Percentiles rank a stretch among this genome's conserved stretches.
These are phyloP conservation scores for Eremophila alpestris DNA, from an alignment of 2,797 vertebrate species.

Conservation along the genomic window DNA sequence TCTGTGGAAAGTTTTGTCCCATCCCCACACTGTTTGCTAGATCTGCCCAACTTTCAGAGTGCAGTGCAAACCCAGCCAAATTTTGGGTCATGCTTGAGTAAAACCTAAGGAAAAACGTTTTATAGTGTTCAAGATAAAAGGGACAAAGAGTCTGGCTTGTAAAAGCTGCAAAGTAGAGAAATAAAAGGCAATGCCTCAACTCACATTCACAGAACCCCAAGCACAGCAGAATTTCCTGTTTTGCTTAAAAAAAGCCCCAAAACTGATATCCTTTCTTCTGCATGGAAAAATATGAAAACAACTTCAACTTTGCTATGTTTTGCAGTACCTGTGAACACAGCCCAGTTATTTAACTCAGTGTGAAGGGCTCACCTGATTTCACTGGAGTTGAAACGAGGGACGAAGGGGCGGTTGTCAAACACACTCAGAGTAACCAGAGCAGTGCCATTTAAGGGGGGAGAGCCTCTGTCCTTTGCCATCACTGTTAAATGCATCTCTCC, in stretches of 20 bases:
- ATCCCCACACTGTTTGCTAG: background rate
- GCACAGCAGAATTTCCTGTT: background rate
- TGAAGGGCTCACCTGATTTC: constrained; percentile 61
- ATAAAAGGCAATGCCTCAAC: background rate
- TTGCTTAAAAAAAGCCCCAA: fast-evolving
- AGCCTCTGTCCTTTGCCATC: constrained; percentile 65
- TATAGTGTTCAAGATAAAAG: background rate
- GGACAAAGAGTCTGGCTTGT: background rate
- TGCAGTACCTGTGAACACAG: background rate
- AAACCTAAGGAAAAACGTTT: background rate
- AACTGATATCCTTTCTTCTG: background rate
- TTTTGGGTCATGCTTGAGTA: background rate
- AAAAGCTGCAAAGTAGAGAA: background rate
- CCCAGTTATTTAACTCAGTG: background rate
- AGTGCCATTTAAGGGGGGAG: constrained; percentile 48
- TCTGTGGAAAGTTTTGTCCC: background rate
- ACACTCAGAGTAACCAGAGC: constrained; percentile 27
- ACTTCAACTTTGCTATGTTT: background rate
- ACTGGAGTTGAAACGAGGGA: constrained; percentile 29
- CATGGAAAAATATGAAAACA: background rate
- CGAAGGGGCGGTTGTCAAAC: background rate
- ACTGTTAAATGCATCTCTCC: constrained; percentile 47
- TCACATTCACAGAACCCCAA: background rate
- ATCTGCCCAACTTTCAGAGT: background rate
- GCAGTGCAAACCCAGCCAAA: background rate